A percentile compares a stretch with the other conserved stretches of the same genome.
Conservation (phyloP, 2,888 invertebrate genomes). For the Bursaphelenchus okinawaensis region DNA sequence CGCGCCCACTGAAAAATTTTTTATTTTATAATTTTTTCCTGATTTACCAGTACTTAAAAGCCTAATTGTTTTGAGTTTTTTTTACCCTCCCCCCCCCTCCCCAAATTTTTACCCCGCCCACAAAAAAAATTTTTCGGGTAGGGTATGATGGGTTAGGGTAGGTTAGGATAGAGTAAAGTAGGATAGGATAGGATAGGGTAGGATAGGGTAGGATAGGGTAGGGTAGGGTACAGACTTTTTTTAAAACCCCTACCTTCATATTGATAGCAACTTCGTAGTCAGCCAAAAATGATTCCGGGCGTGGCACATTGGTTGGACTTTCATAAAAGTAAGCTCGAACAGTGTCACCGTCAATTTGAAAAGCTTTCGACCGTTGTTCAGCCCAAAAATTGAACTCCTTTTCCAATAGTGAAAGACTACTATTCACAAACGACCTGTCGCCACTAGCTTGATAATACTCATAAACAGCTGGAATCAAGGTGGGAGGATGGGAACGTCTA, state of each 20-base stretch:
- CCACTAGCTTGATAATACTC: constrained; percentile 70
- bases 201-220: no score
- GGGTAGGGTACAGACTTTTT: background rate
- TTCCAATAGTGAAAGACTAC: constrained; percentile 56
- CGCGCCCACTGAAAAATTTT: no score
- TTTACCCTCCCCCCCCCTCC: no score
- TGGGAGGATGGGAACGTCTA: constrained; percentile 61
- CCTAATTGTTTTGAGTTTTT: no score
- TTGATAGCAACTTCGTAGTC: constrained; percentile 5
- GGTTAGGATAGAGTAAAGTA: no score
- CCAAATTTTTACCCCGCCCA: no score
- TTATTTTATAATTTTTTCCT: no score
- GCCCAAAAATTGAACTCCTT: constrained; percentile 51
- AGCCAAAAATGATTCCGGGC: constrained; percentile 22
- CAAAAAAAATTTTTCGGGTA: no score
- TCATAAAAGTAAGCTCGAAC: constrained; percentile 69
- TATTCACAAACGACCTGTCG: constrained; percentile 67
- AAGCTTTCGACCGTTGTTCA: constrained; percentile 38
- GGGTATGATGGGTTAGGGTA: no score
- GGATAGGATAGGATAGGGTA: no score
- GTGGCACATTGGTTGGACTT: constrained; percentile 30
- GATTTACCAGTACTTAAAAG: no score
- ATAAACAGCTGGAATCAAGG: constrained; percentile 70
- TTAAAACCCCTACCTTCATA: background rate
- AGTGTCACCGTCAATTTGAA: constrained; percentile 61